Percentiles rank a stretch among this genome's conserved stretches.
phyloP scores from a whole-genome alignment of 2,888 invertebrate genomes.

The Taenaris catops region DNA sequence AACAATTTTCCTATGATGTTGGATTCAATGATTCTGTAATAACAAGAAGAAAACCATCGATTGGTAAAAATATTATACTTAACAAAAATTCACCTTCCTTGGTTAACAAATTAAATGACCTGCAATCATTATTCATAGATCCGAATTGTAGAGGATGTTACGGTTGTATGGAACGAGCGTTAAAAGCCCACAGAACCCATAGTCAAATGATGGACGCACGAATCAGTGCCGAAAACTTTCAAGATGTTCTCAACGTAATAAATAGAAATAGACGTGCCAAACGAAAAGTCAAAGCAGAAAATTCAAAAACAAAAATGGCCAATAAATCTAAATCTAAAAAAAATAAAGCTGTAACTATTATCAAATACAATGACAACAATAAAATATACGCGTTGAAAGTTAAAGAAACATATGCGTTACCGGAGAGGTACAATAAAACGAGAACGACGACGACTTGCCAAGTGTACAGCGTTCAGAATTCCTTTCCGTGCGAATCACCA shows the following conservation, averaged over 20 bases:
- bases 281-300: conserved; percentile 25
- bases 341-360: conserved; percentile 39
- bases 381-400: conserved; percentile 51
- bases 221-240: conserved; percentile 28
- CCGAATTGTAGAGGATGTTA: conserved; percentile 38
- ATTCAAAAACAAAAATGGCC: conserved; percentile 10
- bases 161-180: conserved; percentile 44
- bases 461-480: conserved; percentile 48
- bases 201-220: conserved; percentile 19
- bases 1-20: conserved; percentile 8
- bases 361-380: conserved; percentile 45
- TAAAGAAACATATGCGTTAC: conserved; percentile 35
- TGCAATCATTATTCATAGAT: conserved; percentile 38
- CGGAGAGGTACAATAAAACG: conserved; percentile 24
- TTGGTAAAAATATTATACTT: conserved; percentile 28
- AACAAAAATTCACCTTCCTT: conserved; percentile 32
- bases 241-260: conserved; percentile 30
- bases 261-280: conserved; percentile 30
- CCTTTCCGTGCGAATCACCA: conserved; percentile 41
- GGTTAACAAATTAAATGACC: conserved; percentile 27
- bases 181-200: conserved; percentile 34
- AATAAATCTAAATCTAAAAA: conserved; percentile 32
- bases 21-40: conserved; percentile 11
- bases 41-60: conserved; percentile 9
- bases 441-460: conserved; percentile 34